These are phyloP conservation scores for Camptogramma bilineatum DNA, from an alignment of 2,888 invertebrate genomes.

Conservation along the genomic window DNA sequence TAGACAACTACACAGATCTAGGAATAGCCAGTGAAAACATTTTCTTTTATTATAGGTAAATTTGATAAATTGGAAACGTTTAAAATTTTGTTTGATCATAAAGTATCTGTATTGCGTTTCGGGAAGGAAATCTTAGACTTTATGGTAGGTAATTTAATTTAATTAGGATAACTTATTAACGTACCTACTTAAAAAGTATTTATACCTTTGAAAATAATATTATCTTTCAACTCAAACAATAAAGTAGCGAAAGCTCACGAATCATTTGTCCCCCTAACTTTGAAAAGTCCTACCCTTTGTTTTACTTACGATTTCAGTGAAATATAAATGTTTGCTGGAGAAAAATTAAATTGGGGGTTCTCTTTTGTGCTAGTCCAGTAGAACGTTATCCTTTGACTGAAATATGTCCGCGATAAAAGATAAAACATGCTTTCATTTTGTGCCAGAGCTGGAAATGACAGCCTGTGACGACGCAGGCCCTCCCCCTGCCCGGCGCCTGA, in stretches of 20 bases:
- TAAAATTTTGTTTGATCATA: too few species aligned
- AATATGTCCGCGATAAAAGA: conserved; percentile 65
- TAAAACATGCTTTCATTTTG: conserved; percentile 70
- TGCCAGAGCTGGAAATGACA: conserved; percentile 64
- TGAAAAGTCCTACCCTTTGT: conserved; percentile 44
- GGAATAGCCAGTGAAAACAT: neutral
- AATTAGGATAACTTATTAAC: conserved; percentile 4
- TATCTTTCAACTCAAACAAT: conserved; percentile 42
- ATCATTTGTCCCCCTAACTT: conserved; percentile 48
- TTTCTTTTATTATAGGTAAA: neutral
- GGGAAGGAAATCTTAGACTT: neutral
- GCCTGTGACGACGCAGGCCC: conserved; percentile 61
- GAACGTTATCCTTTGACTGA: conserved; percentile 58
- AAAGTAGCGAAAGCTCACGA: conserved; percentile 35
- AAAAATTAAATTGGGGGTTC: conserved; percentile 42
- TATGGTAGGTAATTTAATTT: neutral
- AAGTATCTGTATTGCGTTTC: too few species aligned
- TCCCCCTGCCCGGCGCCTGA: conserved; percentile 36
- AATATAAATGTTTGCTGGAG: conserved; percentile 32
- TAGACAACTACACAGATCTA: conserved; percentile 13
- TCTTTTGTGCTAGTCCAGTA: conserved; percentile 50
- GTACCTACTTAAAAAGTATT: neutral
- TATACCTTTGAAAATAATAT: conserved; percentile 42
- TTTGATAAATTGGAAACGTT: too few species aligned
- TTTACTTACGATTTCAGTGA: conserved; percentile 43